These are phyloP conservation scores for Helicoverpa zea DNA, from an alignment of 1,140 invertebrate species.

Conservation along the genomic window DNA sequence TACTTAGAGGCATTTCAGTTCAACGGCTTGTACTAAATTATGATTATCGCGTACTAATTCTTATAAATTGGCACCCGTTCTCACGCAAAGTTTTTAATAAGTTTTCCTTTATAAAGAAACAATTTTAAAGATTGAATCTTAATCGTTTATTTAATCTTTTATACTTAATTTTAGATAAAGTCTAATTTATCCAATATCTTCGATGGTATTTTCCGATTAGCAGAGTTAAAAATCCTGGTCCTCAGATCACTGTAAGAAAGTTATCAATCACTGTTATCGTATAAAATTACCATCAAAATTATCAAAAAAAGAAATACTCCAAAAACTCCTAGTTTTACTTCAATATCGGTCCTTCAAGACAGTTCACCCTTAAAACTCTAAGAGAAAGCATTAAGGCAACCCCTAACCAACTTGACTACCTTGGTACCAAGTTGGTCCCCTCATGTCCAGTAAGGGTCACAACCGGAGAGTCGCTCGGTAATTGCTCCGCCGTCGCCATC, in stretches of 20 bases:
- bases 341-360: background rate
- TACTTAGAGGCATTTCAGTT: background rate
- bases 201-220: too few species aligned
- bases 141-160: too few species aligned
- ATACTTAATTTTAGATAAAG: too few species aligned
- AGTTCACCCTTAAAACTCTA: background rate
- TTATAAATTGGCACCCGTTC: slow-evolving; percentile 15
- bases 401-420: background rate
- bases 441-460: background rate
- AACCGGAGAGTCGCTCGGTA: slow-evolving; percentile 4
- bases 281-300: too few species aligned
- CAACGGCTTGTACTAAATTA: background rate
- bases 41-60: slow-evolving; percentile 16
- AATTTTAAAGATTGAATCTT: background rate
- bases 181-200: too few species aligned
- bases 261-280: too few species aligned
- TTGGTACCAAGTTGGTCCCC: background rate
- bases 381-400: too few species aligned
- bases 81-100: slow-evolving; percentile 2
- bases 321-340: too few species aligned
- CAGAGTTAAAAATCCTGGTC: too few species aligned
- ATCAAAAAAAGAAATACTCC: too few species aligned
- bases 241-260: too few species aligned
- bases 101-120: background rate
- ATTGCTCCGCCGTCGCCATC: background rate